Evolutionary conservation across 2,888 invertebrate species (phyloP).

Genomic region (Chloroclystis v-ata): DNA sequence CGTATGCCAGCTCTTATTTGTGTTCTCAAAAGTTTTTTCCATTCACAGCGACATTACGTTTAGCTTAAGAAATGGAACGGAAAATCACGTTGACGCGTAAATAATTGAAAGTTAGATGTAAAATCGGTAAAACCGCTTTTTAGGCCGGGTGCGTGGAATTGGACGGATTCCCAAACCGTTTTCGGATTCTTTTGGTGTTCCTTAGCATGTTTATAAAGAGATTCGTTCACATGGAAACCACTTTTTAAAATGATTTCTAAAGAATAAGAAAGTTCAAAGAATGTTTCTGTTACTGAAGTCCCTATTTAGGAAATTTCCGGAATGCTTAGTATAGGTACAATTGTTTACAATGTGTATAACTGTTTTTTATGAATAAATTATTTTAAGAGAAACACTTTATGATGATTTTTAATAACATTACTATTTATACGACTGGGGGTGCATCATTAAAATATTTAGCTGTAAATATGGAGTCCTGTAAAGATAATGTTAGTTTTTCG

Average conservation of each 20-base stretch:
- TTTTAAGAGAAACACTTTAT: too few relatives aligned
- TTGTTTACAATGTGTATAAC: too few relatives aligned
- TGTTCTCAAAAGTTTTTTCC: slow-evolving; percentile 33
- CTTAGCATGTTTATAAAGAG: not conserved
- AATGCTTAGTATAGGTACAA: too few relatives aligned
- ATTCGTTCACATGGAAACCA: not conserved
- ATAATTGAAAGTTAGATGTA: slow-evolving; percentile 55
- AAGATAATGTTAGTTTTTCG: too few relatives aligned
- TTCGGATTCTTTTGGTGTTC: not conserved
- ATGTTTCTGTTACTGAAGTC: too few relatives aligned
- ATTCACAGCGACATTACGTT: slow-evolving; percentile 52
- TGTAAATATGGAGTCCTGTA: too few relatives aligned
- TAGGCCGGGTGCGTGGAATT: slow-evolving; percentile 13
- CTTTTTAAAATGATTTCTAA: not conserved
- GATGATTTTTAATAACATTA: too few relatives aligned
- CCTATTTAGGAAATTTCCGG: too few relatives aligned
- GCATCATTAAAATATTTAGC: too few relatives aligned
- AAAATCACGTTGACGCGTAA: slow-evolving; percentile 56
- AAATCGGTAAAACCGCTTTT: slow-evolving; percentile 45
- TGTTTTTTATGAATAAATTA: too few relatives aligned
- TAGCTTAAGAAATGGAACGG: slow-evolving; percentile 49
- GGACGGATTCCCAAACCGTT: not conserved
- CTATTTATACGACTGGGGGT: too few relatives aligned
- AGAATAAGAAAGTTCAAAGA: too few relatives aligned
- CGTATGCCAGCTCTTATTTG: slow-evolving; percentile 29